phyloP scores from a whole-genome alignment of 1,140 invertebrate genomes.

The Sitobion miscanthi region DNA sequence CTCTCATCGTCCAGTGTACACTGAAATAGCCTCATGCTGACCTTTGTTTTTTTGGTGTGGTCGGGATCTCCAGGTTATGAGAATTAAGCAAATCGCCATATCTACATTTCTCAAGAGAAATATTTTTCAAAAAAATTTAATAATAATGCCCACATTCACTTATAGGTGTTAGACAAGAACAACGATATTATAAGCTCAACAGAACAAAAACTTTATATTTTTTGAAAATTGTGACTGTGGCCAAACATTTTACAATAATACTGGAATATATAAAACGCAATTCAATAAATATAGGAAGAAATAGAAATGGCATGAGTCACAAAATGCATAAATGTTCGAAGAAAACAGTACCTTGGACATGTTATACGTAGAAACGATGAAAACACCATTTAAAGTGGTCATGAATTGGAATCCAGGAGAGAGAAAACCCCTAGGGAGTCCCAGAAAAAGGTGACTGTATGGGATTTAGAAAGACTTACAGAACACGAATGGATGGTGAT shows the following conservation, averaged over 20 bases:
- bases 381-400: not conserved
- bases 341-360: not conserved
- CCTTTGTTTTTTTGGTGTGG: too few relatives aligned
- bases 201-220: not conserved
- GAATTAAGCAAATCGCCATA: too few relatives aligned
- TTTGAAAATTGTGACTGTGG: not conserved
- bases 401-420: not conserved
- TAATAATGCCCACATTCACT: too few relatives aligned
- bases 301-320: not conserved
- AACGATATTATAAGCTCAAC: too few relatives aligned
- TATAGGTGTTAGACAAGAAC: too few relatives aligned
- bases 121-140: too few relatives aligned
- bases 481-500: not conserved
- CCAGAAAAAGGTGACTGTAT: not conserved
- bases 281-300: not conserved
- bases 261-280: not conserved
- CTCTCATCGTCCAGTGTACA: too few relatives aligned
- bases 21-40: too few relatives aligned
- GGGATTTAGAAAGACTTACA: not conserved
- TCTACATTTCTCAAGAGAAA: too few relatives aligned
- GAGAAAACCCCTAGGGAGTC: not conserved
- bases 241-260: not conserved
- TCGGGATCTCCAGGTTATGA: too few relatives aligned
- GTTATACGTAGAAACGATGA: not conserved
- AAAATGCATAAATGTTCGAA: not conserved